Conservation (phyloP, 2,113 vertebrate genomes). For the Ptyas mucosa region DNA sequence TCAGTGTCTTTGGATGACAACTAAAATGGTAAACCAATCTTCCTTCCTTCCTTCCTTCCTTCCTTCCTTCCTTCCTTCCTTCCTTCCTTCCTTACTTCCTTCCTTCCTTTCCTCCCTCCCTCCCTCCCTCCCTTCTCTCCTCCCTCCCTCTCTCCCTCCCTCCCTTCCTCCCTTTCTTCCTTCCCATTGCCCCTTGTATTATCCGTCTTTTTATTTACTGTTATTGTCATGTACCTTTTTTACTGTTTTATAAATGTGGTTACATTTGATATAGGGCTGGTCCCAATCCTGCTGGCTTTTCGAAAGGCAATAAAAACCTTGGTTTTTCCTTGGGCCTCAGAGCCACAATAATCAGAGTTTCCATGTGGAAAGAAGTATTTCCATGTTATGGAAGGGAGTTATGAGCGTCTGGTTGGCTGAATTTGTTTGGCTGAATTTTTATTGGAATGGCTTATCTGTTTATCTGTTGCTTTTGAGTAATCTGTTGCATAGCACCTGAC, state of each 20-base stretch:
- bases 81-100: background rate
- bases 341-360: background rate
- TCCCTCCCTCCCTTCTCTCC: background rate
- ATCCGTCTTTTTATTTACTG: background rate
- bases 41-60: background rate
- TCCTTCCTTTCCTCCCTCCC: too few species aligned
- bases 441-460: background rate
- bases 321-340: background rate
- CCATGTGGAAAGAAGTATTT: background rate
- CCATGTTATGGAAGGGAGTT: background rate
- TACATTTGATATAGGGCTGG: background rate
- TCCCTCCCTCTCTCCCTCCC: background rate
- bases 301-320: background rate
- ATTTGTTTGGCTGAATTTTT: background rate
- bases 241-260: background rate
- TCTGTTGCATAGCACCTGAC: background rate
- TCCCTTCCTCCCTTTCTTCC: background rate
- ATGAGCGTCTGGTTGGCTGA: background rate
- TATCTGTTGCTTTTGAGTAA: background rate
- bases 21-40: background rate
- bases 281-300: background rate
- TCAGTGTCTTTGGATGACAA: background rate
- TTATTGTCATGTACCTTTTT: background rate
- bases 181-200: background rate
- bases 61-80: background rate